phyloP scores from a whole-genome alignment of 2,113 vertebrate genomes.

The Miniopterus natalensis region DNA sequence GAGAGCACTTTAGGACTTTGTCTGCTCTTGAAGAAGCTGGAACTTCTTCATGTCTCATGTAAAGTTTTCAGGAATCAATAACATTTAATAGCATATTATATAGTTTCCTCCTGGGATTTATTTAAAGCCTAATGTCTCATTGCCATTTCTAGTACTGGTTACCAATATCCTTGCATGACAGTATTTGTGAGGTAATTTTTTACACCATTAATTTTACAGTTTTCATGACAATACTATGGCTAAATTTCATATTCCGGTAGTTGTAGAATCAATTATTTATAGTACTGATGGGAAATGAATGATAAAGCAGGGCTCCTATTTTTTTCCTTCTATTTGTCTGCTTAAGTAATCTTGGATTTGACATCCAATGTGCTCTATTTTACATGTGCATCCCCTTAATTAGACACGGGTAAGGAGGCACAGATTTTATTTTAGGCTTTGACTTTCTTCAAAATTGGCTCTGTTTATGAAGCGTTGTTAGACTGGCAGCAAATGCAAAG shows the following conservation, averaged over 20 bases:
- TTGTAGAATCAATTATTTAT: slow-evolving; percentile 8
- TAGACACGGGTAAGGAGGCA: background rate
- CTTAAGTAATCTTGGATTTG: background rate
- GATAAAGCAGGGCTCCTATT: background rate
- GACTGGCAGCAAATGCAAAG: background rate
- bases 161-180: background rate
- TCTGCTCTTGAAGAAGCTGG: background rate
- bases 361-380: background rate
- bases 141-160: background rate
- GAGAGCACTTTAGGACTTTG: background rate
- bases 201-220: slow-evolving; percentile 52
- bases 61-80: background rate
- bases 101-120: background rate
- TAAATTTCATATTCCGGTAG: slow-evolving; percentile 15
- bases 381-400: background rate
- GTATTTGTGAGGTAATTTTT: slow-evolving; percentile 32
- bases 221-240: background rate
- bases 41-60: background rate
- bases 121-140: slow-evolving; percentile 8
- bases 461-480: background rate
- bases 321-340: background rate
- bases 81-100: background rate
- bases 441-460: background rate
- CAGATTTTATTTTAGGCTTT: background rate
- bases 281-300: background rate